phyloP scores from a whole-genome alignment of 1,140 invertebrate genomes.

The Temnothorax longispinosus region DNA sequence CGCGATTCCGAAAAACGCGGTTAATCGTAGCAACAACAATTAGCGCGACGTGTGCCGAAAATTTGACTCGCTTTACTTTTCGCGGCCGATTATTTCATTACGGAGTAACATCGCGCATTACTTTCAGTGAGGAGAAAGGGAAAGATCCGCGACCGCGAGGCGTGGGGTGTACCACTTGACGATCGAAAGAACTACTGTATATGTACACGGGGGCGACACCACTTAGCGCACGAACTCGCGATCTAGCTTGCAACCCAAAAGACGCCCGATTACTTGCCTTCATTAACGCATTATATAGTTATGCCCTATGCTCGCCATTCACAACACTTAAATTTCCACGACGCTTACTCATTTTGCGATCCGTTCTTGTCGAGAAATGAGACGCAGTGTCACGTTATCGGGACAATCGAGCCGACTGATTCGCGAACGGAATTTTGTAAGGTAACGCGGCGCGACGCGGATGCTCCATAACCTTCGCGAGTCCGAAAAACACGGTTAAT shows the following conservation, averaged over 20 bases:
- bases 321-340: not conserved
- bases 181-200: too few relatives aligned
- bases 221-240: not conserved
- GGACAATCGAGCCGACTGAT: not conserved
- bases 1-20: too few relatives aligned
- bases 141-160: too few relatives aligned
- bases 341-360: not conserved
- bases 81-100: too few relatives aligned
- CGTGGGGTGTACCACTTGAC: not conserved
- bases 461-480: too few relatives aligned
- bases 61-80: too few relatives aligned
- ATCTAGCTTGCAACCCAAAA: not conserved
- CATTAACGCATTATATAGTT: not conserved
- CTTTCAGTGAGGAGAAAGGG: too few relatives aligned
- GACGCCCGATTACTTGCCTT: not conserved
- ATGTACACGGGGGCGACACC: not conserved
- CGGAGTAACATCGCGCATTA: not conserved
- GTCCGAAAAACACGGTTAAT: too few relatives aligned
- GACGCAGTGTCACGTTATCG: too few relatives aligned
- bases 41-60: too few relatives aligned
- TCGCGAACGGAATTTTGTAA: not conserved
- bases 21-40: too few relatives aligned
- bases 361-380: not conserved
- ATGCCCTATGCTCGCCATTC: not conserved
- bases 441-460: not conserved